Base-by-base conservation (phyloP, 2,797 vertebrate species). In the Malacoraja senta region DNA sequence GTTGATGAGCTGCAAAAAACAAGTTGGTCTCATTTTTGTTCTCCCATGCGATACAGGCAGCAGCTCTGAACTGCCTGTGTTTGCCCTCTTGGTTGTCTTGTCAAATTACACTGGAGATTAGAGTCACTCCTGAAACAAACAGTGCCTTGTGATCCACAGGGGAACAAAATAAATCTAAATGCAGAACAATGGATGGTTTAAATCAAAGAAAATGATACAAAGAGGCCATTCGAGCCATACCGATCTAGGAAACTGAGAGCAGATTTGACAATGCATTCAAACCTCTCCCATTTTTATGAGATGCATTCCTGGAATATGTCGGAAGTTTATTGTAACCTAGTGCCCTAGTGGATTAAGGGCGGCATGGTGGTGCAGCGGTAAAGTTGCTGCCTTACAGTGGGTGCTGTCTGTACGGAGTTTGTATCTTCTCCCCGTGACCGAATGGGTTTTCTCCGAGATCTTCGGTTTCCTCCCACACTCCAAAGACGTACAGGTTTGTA, bases 221-320 rank as follows among this genome's bases (percentile, higher is more conserved):
- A 88, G 61, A 88, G 84, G n/a, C 83, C 83, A 63, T 86, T n/a
- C n/a, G 53, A 86, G 58, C n/a, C 68, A 68, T 44, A 32, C n/a
- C 35, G 65, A 88, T 88, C 61, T 29, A 7, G 8, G 84, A 68
- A 26, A 21, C 71, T 26, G 19, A 24, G 71, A 74, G 71, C 71
- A 74, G 19, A 74, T 71, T 71, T 71, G 0, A 71, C 44, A 53
- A 53, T 53, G 15, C 15, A 32, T 32, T 86, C 19, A 63, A 65
- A 58, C 58, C 83, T 86, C 58, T 63, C 58, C 26, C 58, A 32
- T 53, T 17, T 63, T 63, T 65, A 86, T 13, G 29, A n/a, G 29
- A 61, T 29, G 10, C 0, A 4, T 17, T n/a, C n/a, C 83, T 63
- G 1, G 58, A 86, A 32, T 13, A 12, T 63, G 13, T 32, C 15